Base-by-base conservation (phyloP, 2,888 invertebrate species). In the Mythimna pallens region DNA sequence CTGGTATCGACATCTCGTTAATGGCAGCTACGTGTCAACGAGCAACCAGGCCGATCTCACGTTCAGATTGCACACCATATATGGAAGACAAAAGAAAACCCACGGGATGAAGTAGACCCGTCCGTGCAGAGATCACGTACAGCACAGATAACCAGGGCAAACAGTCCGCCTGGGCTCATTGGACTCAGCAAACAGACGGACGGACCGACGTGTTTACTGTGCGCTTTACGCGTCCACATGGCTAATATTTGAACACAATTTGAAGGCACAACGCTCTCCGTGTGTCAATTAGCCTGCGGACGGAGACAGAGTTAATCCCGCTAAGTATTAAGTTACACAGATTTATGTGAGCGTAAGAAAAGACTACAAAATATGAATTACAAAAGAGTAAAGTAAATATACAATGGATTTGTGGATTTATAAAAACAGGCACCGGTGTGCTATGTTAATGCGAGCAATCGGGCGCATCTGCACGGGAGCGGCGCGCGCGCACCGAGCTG, bases 191-290 rank as follows among this genome's bases (percentile, higher is more conserved):
- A 95, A 95, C 92, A 94, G 78, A 86, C 92, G 88, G 81, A 86
- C 91, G 88, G 87, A 79, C 88, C 88, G 84, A 85, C 87, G 83
- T 94, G 93, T 95, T 94, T 95, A 91, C 91, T 79, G 84, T 89
- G 90, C 90, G 93, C 93, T 93, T 90, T 91, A 92, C 91, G 90
- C 85, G 90, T 89, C 90, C 92, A 86, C 88, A 85, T 63, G 73
- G 89, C 91, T 83, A 96, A 96, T 95, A 95, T 95, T 96, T 94
- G 90, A 92, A 87, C 92, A 93, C 93, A 95, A 96, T 95, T 95
- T 95, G 93, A 94, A 93, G 94, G 94, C 90, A 94, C 93, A 90
- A 93, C 93, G 93, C 93, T 90, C 90, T 85, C 81, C 88, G 87
- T 74, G 77, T 75, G 78, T 91, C 93, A 94, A 94, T 94, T 94